Percentiles rank a stretch among this genome's conserved stretches.
phyloP scores from a whole-genome alignment of 2,888 invertebrate species.

The Yponomeuta plumbellus region DNA sequence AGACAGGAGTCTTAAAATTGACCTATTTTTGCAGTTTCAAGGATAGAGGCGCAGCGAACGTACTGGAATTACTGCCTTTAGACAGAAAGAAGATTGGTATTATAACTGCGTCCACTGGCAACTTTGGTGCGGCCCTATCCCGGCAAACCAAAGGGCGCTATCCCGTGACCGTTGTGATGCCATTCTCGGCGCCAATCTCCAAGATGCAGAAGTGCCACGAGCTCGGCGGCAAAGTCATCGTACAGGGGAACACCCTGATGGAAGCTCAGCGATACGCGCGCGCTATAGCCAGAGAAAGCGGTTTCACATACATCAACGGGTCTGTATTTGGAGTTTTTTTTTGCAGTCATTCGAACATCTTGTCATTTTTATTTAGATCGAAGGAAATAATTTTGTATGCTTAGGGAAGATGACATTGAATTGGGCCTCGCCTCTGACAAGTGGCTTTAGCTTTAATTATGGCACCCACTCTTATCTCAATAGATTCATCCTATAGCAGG shows the following conservation, averaged over 20 bases:
- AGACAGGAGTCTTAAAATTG: no score
- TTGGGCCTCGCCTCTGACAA: no score
- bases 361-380: no score
- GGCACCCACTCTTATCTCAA: no score
- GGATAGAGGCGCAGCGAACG: conserved; percentile 82
- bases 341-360: no score
- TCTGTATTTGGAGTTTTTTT: conserved; percentile 29
- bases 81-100: conserved; percentile 79
- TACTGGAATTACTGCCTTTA: conserved; percentile 71
- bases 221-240: conserved; percentile 80
- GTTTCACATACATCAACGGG: conserved; percentile 82
- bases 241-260: conserved; percentile 77
- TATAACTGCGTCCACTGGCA: conserved; percentile 82
- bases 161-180: conserved; percentile 82
- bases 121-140: conserved; percentile 81
- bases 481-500: no score
- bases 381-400: no score
- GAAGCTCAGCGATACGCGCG: conserved; percentile 80
- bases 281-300: conserved; percentile 74
- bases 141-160: conserved; percentile 78
- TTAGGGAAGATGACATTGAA: no score
- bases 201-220: conserved; percentile 80
- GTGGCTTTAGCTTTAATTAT: no score
- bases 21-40: conserved; percentile 74
- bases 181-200: conserved; percentile 79